Evolutionary conservation across 2,888 invertebrate genomes (phyloP).

Genomic region (Ophion obscuratus): DNA sequence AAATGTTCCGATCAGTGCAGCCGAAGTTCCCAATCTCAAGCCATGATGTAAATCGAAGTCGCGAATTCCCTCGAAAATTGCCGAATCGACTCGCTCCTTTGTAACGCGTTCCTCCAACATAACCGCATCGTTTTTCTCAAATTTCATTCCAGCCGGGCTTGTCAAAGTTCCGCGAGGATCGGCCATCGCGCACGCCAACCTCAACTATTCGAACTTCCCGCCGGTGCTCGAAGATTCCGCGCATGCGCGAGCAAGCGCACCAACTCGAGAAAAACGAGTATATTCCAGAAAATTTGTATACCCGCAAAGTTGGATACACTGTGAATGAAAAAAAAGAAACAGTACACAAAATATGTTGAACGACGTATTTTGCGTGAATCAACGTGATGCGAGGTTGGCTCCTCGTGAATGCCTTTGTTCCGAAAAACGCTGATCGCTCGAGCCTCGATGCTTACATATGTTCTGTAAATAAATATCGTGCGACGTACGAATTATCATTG

Average conservation of each 20-base stretch:
- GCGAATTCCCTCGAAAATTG: slow-evolving; percentile 67
- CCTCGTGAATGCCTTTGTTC: slow-evolving; percentile 23
- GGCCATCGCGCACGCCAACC: background rate
- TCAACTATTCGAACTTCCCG: slow-evolving; percentile 27
- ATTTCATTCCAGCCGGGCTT: slow-evolving; percentile 32
- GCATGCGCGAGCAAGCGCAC: slow-evolving; percentile 8
- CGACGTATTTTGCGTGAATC: slow-evolving; percentile 13
- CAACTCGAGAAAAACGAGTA: background rate
- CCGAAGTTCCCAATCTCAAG: slow-evolving; percentile 67
- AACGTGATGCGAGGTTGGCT: slow-evolving; percentile 3
- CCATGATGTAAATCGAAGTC: slow-evolving; percentile 72
- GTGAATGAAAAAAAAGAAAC: background rate
- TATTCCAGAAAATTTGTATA: slow-evolving; percentile 4
- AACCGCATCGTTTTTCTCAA: slow-evolving; percentile 60
- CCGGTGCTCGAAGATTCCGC: background rate
- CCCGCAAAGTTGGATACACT: slow-evolving; percentile 18
- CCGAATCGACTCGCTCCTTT: slow-evolving; percentile 61
- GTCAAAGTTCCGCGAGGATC: slow-evolving; percentile 22
- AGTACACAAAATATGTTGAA: slow-evolving; percentile 6
- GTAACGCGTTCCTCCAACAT: slow-evolving; percentile 15
- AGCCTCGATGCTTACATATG: background rate
- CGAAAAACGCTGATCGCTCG: slow-evolving; percentile 11
- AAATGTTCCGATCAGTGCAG: slow-evolving; percentile 64
- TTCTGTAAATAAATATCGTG: slow-evolving; percentile 34
- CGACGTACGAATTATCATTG: slow-evolving; percentile 19